These are phyloP conservation scores for Andrena dorsata DNA, from an alignment of 2,888 invertebrate species.

Conservation along the genomic window DNA sequence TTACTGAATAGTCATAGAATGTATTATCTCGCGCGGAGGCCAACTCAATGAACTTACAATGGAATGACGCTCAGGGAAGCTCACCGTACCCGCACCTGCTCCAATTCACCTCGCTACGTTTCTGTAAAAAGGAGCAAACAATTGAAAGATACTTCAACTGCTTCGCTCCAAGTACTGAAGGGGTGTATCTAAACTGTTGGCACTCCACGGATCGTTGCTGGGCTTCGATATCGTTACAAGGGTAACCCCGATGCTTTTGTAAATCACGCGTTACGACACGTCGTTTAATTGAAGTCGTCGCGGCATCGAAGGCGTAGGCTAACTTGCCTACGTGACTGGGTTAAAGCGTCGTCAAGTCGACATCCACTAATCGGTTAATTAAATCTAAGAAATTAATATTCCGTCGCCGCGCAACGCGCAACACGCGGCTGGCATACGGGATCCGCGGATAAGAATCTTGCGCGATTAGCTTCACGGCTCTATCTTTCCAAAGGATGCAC, in stretches of 20 bases:
- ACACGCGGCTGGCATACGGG: slow-evolving; percentile 72
- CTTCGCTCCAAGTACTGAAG: background rate
- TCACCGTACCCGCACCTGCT: background rate
- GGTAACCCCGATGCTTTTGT: background rate
- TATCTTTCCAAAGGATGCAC: background rate
- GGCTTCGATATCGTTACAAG: background rate
- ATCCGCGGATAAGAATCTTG: slow-evolving; percentile 72
- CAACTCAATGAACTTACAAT: background rate
- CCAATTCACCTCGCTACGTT: background rate
- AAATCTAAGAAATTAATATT: slow-evolving; percentile 80
- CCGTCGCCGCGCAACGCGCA: slow-evolving; percentile 64
- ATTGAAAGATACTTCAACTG: background rate
- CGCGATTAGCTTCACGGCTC: slow-evolving; percentile 67
- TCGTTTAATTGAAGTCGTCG: slow-evolving; percentile 58
- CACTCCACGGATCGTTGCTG: background rate
- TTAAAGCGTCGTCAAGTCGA: slow-evolving; percentile 70
- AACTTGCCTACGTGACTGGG: slow-evolving; percentile 77
- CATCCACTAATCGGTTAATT: slow-evolving; percentile 80
- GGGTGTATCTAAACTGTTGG: background rate
- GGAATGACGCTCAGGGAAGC: background rate
- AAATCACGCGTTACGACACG: slow-evolving; percentile 20
- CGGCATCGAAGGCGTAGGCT: slow-evolving; percentile 70
- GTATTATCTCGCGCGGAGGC: background rate
- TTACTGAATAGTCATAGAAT: background rate
- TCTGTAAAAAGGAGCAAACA: slow-evolving; percentile 1